These are phyloP conservation scores for Hydraecia micacea DNA, from an alignment of 2,888 invertebrate genomes.

Conservation along the genomic window DNA sequence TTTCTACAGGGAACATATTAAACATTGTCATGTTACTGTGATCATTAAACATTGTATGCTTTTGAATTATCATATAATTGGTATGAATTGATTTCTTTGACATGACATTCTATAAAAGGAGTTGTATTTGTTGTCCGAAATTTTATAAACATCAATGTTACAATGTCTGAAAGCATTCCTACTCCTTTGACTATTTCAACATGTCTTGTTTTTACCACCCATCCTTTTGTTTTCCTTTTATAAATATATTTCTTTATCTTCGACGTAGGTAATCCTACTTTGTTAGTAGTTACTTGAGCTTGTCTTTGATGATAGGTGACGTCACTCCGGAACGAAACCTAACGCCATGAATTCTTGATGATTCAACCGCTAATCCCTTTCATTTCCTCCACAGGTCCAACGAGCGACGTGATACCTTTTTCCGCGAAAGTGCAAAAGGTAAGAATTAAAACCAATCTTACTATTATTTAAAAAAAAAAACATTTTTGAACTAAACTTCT, in stretches of 20 bases:
- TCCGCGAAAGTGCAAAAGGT: slow-evolving; percentile 68
- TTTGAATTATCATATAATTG: slow-evolving; percentile 49
- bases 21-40: slow-evolving; percentile 17
- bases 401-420: slow-evolving; percentile 57
- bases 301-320: slow-evolving; percentile 17
- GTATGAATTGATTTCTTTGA: slow-evolving; percentile 23
- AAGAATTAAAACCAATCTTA: slow-evolving; percentile 38
- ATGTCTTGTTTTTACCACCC: neutral
- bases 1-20: slow-evolving; percentile 44
- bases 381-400: slow-evolving; percentile 74
- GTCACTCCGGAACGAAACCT: slow-evolving; percentile 59
- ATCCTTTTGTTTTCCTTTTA: neutral
- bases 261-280: neutral
- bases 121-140: neutral
- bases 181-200: neutral
- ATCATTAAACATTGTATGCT: slow-evolving; percentile 12
- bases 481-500: neutral
- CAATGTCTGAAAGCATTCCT: neutral
- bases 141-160: neutral
- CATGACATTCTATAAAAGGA: neutral
- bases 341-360: slow-evolving; percentile 53
- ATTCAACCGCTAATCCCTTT: slow-evolving; percentile 65
- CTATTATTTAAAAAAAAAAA: neutral
- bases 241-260: slow-evolving; percentile 9
- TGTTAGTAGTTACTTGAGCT: slow-evolving; percentile 18